These are phyloP conservation scores for Myrmecophaga tridactyla DNA, from an alignment of 2,113 vertebrate genomes.

Conservation along the genomic window DNA sequence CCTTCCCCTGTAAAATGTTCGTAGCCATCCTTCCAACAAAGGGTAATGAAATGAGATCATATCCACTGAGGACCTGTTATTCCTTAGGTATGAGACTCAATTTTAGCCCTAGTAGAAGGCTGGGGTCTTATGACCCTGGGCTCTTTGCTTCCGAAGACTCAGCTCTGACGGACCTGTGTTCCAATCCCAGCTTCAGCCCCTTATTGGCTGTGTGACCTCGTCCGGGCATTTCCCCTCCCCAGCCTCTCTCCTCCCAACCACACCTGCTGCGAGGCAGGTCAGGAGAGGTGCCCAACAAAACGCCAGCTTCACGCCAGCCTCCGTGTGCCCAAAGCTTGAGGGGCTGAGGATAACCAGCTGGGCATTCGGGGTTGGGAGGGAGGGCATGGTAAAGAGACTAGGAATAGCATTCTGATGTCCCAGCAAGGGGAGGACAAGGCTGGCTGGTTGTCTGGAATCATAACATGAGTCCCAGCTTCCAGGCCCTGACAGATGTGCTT, in stretches of 20 bases:
- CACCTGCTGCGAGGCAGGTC: accelerated
- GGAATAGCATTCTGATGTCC: background rate
- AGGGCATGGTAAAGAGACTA: background rate
- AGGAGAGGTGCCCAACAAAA: accelerated
- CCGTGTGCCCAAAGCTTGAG: background rate
- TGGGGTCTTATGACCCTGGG: background rate
- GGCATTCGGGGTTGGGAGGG: background rate
- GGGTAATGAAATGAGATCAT: background rate
- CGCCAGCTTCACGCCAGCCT: background rate
- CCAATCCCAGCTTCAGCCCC: background rate
- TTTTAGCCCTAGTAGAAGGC: background rate
- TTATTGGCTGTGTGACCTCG: background rate
- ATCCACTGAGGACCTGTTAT: accelerated
- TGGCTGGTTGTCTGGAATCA: background rate
- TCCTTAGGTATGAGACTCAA: accelerated
- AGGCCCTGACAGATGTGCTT: background rate
- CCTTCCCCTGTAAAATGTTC: background rate
- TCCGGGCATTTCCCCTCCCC: background rate
- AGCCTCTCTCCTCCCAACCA: accelerated
- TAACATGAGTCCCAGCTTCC: background rate
- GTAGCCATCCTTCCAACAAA: background rate
- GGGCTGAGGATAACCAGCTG: background rate
- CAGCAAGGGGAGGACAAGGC: background rate
- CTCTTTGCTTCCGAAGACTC: background rate
- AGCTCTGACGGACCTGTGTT: background rate